Evolutionary conservation across 2,888 invertebrate species (phyloP).

Genomic region (Nephrotoma appendiculata): DNA sequence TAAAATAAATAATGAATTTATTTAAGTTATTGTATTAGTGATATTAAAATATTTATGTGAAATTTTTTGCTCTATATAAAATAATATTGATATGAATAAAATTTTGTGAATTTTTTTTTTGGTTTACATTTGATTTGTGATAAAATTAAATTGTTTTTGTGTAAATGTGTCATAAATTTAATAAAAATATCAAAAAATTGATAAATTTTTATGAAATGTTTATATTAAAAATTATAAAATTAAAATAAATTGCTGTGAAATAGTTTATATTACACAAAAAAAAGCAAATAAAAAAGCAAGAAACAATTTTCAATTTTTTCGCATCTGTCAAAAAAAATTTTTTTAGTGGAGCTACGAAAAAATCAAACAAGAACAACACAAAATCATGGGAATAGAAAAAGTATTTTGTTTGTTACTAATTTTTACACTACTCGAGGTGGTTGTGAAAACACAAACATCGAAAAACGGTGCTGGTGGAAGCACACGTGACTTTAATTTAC

Average conservation of each 20-base stretch:
- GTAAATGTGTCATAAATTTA: not conserved
- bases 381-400: not conserved
- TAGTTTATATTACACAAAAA: not conserved
- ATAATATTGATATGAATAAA: not conserved
- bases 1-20: not conserved
- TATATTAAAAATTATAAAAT: not conserved
- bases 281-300: not conserved
- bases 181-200: not conserved
- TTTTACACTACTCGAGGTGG: not conserved
- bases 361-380: not conserved
- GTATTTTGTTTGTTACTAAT: slow-evolving; percentile 1
- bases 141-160: not conserved
- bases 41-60: not conserved
- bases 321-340: not conserved
- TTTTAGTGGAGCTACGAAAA: not conserved
- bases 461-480: not conserved
- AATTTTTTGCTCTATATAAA: not conserved
- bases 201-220: not conserved
- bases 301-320: not conserved
- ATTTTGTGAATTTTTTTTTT: not conserved
- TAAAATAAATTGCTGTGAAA: not conserved
- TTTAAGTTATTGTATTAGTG: not conserved
- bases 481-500: slow-evolving; percentile 2
- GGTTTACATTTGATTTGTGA: not conserved
- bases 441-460: slow-evolving; percentile 4